Evolutionary conservation across 2,888 invertebrate species (phyloP), one percentile per base, ranked within the genome.

Genomic region (Tipula confusa): DNA sequence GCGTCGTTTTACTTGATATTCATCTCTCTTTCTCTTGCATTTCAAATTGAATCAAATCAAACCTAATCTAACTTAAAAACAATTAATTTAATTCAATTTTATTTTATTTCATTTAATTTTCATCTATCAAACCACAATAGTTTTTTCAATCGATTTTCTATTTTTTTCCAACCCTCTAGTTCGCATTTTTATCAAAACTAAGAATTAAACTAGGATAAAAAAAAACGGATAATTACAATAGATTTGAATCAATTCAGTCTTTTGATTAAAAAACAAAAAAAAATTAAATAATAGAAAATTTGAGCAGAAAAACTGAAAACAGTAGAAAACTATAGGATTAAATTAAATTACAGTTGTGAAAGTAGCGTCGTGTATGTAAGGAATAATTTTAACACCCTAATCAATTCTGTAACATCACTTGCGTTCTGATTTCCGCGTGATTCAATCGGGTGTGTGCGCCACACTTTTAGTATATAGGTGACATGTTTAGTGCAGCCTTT

Each of bases 101-200:
- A 64, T 64, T 64, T 64, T 64, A 64, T 24, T 64, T 64, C 9
- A 43, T 43, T 43, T 43, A 43, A 64, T 64, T 64, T 64, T 24
- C 64, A 64, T 64, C 64, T 18, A 64, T 64, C 43, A 43, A 64
- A 64, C 64, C 64, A 64, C 64, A 64, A 64, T 24, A 64, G 64
- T 64, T 64, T 64, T n/a, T 64, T 64, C 64, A 64, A 24, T 64
- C 11, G 24, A 64, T 64, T 64, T 64, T 64, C 24, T 6, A 9
- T 64, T 64, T 43, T 43, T 24, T 24, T 0, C 24, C 24, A 64
- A 18, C 64, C 64, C 24, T 24, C 24, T 18, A 24, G 15, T 5
- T n/a, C 18, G 3, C 3, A 64, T 24, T 18, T 64, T 64, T 64
- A 24, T 64, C 24, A 24, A 64, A 64, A 64, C 64, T 64, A 64